Percentiles rank a stretch among this genome's conserved stretches.
These are phyloP conservation scores for Liasis olivaceus DNA, from an alignment of 2,797 vertebrate species.

Conservation along the genomic window DNA sequence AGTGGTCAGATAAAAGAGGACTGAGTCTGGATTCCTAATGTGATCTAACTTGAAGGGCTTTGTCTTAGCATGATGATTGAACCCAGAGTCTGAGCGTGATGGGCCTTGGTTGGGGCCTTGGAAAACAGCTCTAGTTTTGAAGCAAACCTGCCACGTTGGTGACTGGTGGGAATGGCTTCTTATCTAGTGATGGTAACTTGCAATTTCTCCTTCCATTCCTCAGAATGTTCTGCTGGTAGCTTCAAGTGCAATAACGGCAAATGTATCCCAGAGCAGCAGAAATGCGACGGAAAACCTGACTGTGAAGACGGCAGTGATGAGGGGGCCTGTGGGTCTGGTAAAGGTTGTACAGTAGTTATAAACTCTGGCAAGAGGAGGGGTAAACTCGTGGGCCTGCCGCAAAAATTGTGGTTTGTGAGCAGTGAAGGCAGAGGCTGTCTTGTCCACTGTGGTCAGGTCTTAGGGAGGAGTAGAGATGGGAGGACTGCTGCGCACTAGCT, in stretches of 20 bases:
- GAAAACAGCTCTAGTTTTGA: neutral
- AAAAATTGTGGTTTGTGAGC: neutral
- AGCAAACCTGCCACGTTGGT: neutral
- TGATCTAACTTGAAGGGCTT: neutral
- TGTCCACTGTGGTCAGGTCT: neutral
- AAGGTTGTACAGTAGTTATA: conserved; percentile 19
- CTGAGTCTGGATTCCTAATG: neutral
- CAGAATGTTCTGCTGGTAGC: conserved; percentile 75
- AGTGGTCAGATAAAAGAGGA: neutral
- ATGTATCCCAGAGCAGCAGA: conserved; percentile 76
- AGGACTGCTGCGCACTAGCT: too few species aligned
- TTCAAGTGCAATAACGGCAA: conserved; percentile 77
- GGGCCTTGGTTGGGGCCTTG: neutral
- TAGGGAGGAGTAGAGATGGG: too few species aligned
- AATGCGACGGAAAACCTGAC: conserved; percentile 79
- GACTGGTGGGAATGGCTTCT: neutral
- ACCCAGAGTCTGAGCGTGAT: neutral
- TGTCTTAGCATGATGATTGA: neutral
- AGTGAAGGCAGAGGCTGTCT: neutral
- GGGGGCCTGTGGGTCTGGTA: conserved; percentile 73
- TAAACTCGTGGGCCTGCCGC: neutral
- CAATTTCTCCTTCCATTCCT: neutral
- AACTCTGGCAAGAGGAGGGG: neutral
- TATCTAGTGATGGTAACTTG: neutral
- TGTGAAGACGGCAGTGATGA: conserved; percentile 89